Evolutionary conservation across 1,140 invertebrate species (phyloP), one percentile per base, ranked within the genome.

Genomic region (Drosophila nigromelanica): DNA sequence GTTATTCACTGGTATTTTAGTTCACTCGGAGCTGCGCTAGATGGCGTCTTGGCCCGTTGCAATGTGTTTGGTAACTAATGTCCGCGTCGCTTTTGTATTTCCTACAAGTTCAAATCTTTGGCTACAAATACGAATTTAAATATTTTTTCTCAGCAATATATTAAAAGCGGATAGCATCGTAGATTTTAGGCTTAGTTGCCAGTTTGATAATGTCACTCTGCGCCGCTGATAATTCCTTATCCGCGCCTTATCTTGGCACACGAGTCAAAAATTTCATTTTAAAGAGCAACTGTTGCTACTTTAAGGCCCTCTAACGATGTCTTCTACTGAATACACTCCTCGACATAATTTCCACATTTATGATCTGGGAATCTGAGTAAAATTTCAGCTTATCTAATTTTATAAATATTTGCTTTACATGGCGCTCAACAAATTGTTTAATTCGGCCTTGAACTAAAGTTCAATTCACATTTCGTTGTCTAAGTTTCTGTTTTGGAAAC

Each of bases 201-300:
- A 42, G 48, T 21, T 76, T 89, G 83, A 87, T 87, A 87, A 87
- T 87, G 82, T 87, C 82, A 89, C 78, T 89, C 76, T 59, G 37
- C 56, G 50, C 63, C 40, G 35, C 52, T 80, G 82, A 87, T 87
- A 87, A 87, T 67, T 47, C 47, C 39, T 66, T 77, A 74, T 68
- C 58, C 79, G 63, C 43, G 54, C 30, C 56, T 82, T 86, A 87
- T 73, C 66, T 76, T 69, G 50, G 74, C 64, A 64, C 77, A 50
- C 56, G 47, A 80, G 64, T 61, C 64, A 74, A 39, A 40, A 63
- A 58, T 43, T 70, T 70, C 43, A 45, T 60, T 64, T 27, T 6
- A 27, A 33, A 30, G 24, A 50, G 27, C 24, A 50, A 51, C 27
- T 33, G 48, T 51, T 51, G 48, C 48, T 51, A 27, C 48, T 27